Conservation (phyloP, 2,797 vertebrate species). For the Gila robusta region DNA sequence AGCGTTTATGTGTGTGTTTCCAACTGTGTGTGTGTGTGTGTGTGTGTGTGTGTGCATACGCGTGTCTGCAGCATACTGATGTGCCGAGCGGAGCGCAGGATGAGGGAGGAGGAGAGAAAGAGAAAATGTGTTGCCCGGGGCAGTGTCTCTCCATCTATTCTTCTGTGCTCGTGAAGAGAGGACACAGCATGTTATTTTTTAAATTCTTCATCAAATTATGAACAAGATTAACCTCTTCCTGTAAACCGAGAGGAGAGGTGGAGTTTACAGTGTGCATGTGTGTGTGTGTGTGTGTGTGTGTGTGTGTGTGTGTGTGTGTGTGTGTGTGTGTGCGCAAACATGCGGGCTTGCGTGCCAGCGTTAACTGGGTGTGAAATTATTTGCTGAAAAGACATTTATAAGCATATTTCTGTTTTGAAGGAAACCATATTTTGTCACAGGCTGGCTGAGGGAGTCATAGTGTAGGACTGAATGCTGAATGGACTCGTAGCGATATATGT, state of each 20-base stretch:
- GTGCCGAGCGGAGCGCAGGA: constrained; percentile 49
- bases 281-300: background rate
- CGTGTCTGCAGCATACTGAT: constrained; percentile 66
- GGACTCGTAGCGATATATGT: constrained; percentile 45
- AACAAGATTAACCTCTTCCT: constrained; percentile 68
- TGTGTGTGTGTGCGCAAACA: background rate
- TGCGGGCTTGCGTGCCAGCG: constrained; percentile 14
- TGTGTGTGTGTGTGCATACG: constrained; percentile 43
- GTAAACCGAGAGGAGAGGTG: constrained; percentile 31
- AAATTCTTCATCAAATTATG: constrained; percentile 75
- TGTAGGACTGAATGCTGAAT: constrained; percentile 16
- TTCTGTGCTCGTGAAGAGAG: constrained; percentile 63
- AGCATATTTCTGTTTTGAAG: constrained; percentile 53
- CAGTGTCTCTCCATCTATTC: constrained; percentile 69
- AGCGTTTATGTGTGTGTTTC: constrained; percentile 49
- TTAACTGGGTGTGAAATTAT: constrained; percentile 62
- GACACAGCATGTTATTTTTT: constrained; percentile 71
- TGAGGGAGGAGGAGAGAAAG: constrained; percentile 66
- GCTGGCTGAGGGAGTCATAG: constrained; percentile 15
- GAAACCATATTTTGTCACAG: constrained; percentile 51
- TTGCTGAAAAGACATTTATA: constrained; percentile 62
- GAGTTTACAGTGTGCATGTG: background rate
- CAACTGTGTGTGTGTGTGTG: constrained; percentile 52
- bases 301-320: background rate
- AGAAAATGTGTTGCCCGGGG: constrained; percentile 71